phyloP scores from a whole-genome alignment of 2,888 invertebrate genomes.

The Eulithis testata region DNA sequence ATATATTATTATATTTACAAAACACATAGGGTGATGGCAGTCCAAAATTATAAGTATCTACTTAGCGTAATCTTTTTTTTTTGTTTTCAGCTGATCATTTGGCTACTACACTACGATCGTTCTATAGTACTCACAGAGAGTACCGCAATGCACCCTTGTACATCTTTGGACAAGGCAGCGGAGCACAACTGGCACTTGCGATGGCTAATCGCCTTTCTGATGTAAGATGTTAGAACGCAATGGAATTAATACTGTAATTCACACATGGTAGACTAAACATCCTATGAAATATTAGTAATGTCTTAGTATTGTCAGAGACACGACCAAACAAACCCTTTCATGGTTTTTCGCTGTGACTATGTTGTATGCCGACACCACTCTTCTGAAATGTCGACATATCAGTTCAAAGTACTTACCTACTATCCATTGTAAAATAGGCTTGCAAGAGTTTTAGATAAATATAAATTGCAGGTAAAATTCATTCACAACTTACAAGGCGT shows the following conservation, averaged over 20 bases:
- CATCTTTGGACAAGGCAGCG: constrained; percentile 94
- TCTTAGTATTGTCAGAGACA: too few relatives aligned
- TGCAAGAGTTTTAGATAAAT: too few relatives aligned
- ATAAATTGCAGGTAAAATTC: constrained; percentile 78
- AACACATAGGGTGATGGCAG: too few relatives aligned
- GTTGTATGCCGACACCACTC: too few relatives aligned
- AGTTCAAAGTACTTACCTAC: too few relatives aligned
- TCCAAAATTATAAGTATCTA: background rate
- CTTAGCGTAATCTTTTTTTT: background rate
- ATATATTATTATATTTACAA: too few relatives aligned
- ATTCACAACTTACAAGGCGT: constrained; percentile 89
- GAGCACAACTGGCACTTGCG: constrained; percentile 93
- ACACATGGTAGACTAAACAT: too few relatives aligned
- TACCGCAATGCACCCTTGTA: constrained; percentile 89
- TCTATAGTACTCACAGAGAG: constrained; percentile 86
- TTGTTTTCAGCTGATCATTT: constrained; percentile 87
- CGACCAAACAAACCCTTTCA: too few relatives aligned
- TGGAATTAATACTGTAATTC: too few relatives aligned
- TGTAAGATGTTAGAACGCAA: constrained; percentile 51
- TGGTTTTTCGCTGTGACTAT: background rate
- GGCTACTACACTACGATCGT: constrained; percentile 86
- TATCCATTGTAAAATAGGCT: too few relatives aligned
- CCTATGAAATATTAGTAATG: background rate
- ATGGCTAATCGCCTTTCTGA: constrained; percentile 84
- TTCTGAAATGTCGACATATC: too few relatives aligned